phyloP scores from a whole-genome alignment of 2,797 vertebrate genomes.

The Pterois miles region DNA sequence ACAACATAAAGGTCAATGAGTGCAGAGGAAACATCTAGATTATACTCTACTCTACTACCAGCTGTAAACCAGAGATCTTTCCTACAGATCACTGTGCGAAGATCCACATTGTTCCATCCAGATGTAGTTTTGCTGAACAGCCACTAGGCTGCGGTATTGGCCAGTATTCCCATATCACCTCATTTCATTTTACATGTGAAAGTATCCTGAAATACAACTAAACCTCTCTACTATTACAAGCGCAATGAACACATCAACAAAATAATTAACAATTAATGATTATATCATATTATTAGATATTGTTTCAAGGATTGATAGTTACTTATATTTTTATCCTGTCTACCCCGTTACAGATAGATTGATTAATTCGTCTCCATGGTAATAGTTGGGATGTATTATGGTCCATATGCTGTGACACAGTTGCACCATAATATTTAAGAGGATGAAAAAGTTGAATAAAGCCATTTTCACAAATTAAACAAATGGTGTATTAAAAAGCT shows the following conservation, averaged over 20 bases:
- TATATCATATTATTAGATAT: not conserved
- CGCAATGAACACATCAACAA: not conserved
- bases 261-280: too few species aligned
- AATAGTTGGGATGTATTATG: not conserved
- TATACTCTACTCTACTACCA: not conserved
- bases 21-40: not conserved
- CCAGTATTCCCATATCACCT: not conserved
- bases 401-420: not conserved
- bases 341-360: too few species aligned
- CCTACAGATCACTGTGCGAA: constrained; percentile 13
- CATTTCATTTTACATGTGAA: not conserved
- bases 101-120: not conserved
- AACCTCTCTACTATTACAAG: not conserved
- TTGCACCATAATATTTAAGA: not conserved
- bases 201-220: not conserved
- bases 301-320: not conserved
- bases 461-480: not conserved
- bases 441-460: not conserved
- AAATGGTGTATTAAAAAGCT: not conserved
- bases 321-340: too few species aligned
- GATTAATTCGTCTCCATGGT: not conserved
- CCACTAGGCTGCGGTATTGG: constrained; percentile 74
- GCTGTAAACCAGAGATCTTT: constrained; percentile 5
- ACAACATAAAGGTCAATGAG: constrained; percentile 36
- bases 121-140: constrained; percentile 19